These are phyloP conservation scores for Phengaris alcon DNA, from an alignment of 2,888 invertebrate species.

Conservation along the genomic window DNA sequence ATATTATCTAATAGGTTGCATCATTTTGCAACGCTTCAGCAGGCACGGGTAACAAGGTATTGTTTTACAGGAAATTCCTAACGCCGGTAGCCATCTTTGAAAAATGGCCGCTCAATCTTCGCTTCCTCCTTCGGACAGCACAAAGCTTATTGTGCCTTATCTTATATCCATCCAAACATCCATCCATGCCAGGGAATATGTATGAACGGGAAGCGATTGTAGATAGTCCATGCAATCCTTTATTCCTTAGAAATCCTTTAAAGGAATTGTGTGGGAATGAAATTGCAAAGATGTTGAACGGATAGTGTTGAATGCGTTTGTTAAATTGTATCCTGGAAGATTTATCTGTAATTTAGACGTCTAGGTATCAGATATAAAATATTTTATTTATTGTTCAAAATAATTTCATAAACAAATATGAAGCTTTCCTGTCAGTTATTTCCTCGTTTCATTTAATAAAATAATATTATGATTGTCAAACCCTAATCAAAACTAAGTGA, in stretches of 20 bases:
- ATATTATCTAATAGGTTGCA: slow-evolving; percentile 39
- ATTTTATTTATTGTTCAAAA: no score
- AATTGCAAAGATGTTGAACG: neutral
- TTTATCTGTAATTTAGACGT: neutral
- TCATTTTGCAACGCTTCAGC: slow-evolving; percentile 45
- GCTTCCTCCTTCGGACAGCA: slow-evolving; percentile 71
- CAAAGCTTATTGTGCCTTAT: slow-evolving; percentile 45
- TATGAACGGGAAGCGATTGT: slow-evolving; percentile 22
- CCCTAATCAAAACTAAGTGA: neutral
- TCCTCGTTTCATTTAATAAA: neutral
- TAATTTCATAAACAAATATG: no score
- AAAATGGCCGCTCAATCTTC: slow-evolving; percentile 45
- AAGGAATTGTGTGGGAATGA: slow-evolving; percentile 23
- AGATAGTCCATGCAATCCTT: slow-evolving; percentile 15
- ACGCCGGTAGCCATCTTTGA: slow-evolving; percentile 39
- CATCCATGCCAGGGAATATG: slow-evolving; percentile 15
- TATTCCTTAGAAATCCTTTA: slow-evolving; percentile 16
- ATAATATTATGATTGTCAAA: neutral
- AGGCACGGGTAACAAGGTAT: slow-evolving; percentile 49
- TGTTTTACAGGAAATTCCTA: slow-evolving; percentile 48
- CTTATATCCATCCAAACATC: slow-evolving; percentile 9
- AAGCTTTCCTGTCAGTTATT: no score
- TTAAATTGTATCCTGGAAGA: neutral
- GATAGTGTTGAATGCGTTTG: slow-evolving; percentile 1
- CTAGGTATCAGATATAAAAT: no score